phyloP scores from a whole-genome alignment of 2,888 invertebrate genomes.

The Latheticus oryzae region DNA sequence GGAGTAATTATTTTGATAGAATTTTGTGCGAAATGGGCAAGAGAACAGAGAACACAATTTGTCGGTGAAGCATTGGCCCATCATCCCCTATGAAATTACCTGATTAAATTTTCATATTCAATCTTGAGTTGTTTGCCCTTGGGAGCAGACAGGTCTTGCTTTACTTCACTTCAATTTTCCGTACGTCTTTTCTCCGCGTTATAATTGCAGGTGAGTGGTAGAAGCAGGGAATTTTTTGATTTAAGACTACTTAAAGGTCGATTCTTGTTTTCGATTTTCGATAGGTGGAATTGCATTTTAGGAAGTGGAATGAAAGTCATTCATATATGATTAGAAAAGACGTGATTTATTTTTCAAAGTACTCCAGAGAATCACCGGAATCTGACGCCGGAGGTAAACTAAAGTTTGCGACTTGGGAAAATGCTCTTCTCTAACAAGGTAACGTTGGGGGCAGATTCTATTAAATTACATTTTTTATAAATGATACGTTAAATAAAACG shows the following conservation, averaged over 20 bases:
- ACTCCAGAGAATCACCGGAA: slow-evolving; percentile 45
- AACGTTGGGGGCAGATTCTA: slow-evolving; percentile 49
- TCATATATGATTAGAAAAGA: slow-evolving; percentile 51
- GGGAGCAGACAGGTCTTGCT: slow-evolving; percentile 63
- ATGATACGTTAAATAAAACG: slow-evolving; percentile 49
- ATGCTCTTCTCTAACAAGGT: slow-evolving; percentile 50
- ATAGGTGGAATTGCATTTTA: slow-evolving; percentile 27
- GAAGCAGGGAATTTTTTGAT: slow-evolving; percentile 24
- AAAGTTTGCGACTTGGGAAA: slow-evolving; percentile 50
- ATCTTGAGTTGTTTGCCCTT: slow-evolving; percentile 77
- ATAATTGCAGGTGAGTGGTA: slow-evolving; percentile 33
- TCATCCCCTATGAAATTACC: slow-evolving; percentile 75
- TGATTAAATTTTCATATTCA: slow-evolving; percentile 85
- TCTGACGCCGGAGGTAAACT: slow-evolving; percentile 50
- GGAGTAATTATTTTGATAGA: slow-evolving; percentile 46
- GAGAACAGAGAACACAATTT: slow-evolving; percentile 58
- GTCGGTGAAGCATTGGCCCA: slow-evolving; percentile 61
- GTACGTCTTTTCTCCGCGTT: slow-evolving; percentile 25
- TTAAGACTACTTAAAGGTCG: slow-evolving; percentile 17
- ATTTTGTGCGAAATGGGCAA: slow-evolving; percentile 39
- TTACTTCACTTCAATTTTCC: slow-evolving; percentile 36
- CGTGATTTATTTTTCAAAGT: slow-evolving; percentile 50
- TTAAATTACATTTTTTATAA: slow-evolving; percentile 52
- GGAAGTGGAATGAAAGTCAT: slow-evolving; percentile 45
- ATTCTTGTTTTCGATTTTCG: slow-evolving; percentile 27